A percentile compares a stretch with the other conserved stretches of the same genome.
Evolutionary conservation across 2,113 vertebrate species (phyloP).

Genomic region (Ceratotherium simum): DNA sequence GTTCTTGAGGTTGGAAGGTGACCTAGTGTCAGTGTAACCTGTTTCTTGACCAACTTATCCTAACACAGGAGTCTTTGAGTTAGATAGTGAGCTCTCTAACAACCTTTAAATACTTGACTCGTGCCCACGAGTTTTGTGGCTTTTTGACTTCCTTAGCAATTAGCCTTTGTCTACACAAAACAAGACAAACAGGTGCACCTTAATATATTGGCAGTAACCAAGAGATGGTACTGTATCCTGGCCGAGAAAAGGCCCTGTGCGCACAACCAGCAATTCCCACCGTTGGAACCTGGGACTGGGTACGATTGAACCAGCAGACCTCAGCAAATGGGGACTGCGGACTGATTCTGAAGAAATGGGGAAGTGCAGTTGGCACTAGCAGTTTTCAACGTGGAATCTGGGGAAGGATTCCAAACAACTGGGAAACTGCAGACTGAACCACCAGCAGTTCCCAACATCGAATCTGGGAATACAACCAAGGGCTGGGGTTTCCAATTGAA

Average conservation of each 20-base stretch:
- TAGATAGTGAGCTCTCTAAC: background rate
- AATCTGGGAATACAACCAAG: background rate
- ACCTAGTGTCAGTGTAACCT: no score
- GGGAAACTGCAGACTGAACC: background rate
- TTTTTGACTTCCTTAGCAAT: background rate
- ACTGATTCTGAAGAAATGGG: background rate
- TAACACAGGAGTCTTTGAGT: background rate
- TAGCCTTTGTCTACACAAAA: background rate
- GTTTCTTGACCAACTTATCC: background rate
- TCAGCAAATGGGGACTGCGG: background rate
- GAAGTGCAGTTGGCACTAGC: background rate
- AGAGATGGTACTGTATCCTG: background rate
- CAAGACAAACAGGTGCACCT: background rate
- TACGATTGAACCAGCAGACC: background rate
- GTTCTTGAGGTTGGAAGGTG: no score
- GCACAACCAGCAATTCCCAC: background rate
- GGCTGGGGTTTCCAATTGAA: background rate
- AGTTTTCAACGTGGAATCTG: background rate
- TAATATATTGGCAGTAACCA: background rate
- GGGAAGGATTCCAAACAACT: background rate
- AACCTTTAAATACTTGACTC: background rate
- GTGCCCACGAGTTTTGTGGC: background rate
- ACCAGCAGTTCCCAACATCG: background rate
- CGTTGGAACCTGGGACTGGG: background rate
- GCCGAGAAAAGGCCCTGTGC: background rate